Conservation (phyloP, 2,113 vertebrate genomes). For the Chloropsis hardwickii region DNA sequence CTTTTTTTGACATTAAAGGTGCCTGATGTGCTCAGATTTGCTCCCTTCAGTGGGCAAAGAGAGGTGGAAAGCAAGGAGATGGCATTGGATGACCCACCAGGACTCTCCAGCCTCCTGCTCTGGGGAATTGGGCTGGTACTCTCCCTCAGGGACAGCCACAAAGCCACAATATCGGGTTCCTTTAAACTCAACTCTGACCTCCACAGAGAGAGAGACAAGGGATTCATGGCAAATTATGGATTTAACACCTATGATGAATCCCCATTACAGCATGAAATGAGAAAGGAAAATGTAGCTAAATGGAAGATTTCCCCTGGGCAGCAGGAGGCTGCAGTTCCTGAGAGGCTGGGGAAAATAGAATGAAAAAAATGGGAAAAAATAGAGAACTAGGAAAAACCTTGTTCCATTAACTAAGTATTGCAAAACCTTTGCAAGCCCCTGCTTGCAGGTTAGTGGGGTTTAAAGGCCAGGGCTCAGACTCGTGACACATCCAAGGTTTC, state of each 20-base stretch:
- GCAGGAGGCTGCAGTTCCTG: not conserved
- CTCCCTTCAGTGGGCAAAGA: not conserved
- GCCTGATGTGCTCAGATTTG: not conserved
- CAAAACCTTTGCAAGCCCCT: not conserved
- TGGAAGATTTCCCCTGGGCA: conserved; percentile 63
- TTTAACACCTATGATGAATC: conserved; percentile 72
- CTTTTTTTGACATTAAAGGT: not conserved
- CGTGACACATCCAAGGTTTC: not conserved
- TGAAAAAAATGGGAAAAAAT: not conserved
- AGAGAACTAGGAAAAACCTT: not conserved
- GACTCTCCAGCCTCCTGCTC: not conserved
- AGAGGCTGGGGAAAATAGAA: not conserved
- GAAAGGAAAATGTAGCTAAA: conserved; percentile 72
- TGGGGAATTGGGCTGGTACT: not conserved
- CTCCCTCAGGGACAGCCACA: not conserved
- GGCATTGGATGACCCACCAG: not conserved
- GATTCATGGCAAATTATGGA: conserved; percentile 73
- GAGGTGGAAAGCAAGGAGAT: not conserved
- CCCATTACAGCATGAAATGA: conserved; percentile 79
- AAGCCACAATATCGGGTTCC: not conserved
- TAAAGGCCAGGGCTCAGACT: not conserved
- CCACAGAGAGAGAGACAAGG: conserved; percentile 16
- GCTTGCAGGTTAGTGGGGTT: not conserved
- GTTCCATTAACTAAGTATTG: conserved; percentile 12
- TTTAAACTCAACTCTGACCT: conserved; percentile 37